Conservation (phyloP, 1,140 invertebrate genomes). For the Archivesica marissinica region DNA sequence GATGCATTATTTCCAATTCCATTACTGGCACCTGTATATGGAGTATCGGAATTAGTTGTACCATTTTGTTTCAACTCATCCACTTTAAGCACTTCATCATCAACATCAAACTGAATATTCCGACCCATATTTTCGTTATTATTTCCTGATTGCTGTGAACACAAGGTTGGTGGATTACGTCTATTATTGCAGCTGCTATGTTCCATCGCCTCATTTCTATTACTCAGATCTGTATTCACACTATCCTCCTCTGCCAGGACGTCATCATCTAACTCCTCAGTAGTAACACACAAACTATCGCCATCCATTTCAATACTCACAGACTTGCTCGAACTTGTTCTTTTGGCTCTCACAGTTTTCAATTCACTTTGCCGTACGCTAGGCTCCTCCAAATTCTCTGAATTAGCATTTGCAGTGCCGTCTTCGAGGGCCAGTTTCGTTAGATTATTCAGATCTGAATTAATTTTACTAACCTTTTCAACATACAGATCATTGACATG, state of each 20-base stretch:
- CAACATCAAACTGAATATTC: neutral
- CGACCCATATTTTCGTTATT: neutral
- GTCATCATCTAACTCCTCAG: slow-evolving; percentile 76
- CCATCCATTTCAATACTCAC: slow-evolving; percentile 83
- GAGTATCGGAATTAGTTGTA: neutral
- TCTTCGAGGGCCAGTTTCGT: slow-evolving; percentile 41
- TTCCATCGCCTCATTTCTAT: neutral
- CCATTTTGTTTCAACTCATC: neutral
- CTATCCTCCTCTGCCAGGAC: neutral
- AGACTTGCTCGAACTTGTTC: slow-evolving; percentile 65
- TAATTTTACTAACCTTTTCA: slow-evolving; percentile 63
- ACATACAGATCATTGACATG: slow-evolving; percentile 77
- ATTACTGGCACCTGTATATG: neutral
- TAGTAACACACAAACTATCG: slow-evolving; percentile 81
- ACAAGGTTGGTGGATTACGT: neutral
- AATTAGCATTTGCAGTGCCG: slow-evolving; percentile 14
- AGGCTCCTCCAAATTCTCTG: slow-evolving; percentile 31
- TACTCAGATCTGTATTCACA: neutral
- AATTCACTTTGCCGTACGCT: neutral
- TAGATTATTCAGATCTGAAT: slow-evolving; percentile 50
- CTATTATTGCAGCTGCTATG: neutral
- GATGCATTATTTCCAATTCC: too few species aligned
- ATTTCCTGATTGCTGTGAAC: neutral
- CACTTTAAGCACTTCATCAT: neutral
- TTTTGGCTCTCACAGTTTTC: slow-evolving; percentile 42